A percentile compares a stretch with the other conserved stretches of the same genome.
Conservation (phyloP, 2,797 vertebrate genomes). For the Vipera latastei region DNA sequence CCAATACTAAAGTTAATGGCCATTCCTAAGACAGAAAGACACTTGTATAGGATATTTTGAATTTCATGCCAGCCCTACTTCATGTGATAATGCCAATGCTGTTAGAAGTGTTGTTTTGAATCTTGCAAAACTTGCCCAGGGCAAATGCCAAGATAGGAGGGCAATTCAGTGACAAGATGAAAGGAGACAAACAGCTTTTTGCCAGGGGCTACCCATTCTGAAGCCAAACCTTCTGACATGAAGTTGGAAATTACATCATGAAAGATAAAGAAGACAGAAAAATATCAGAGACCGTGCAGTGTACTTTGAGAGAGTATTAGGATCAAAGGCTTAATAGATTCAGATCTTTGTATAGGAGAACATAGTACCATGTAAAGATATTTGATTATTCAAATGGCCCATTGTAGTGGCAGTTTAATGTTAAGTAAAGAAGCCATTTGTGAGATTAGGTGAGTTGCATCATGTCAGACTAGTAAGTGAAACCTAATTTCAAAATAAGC, state of each 20-base stretch:
- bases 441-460: constrained; percentile 48
- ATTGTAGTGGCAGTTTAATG: constrained; percentile 7
- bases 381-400: neutral
- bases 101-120: neutral
- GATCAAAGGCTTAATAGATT: neutral
- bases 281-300: neutral
- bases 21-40: neutral
- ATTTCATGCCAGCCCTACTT: neutral
- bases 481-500: constrained; percentile 58
- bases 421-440: constrained; percentile 61
- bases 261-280: neutral
- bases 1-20: neutral
- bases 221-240: neutral
- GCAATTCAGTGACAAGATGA: neutral
- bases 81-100: neutral
- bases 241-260: neutral
- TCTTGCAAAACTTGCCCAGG: neutral
- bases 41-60: neutral
- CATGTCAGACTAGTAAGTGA: constrained; percentile 59
- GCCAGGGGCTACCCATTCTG: neutral
- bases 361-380: neutral
- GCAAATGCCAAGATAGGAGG: no score
- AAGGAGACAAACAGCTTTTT: neutral
- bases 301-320: neutral
- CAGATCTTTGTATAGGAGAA: neutral